A percentile compares a stretch with the other conserved stretches of the same genome.
Evolutionary conservation across 2,888 invertebrate species (phyloP).

Genomic region (Ophonus ardosiacus): DNA sequence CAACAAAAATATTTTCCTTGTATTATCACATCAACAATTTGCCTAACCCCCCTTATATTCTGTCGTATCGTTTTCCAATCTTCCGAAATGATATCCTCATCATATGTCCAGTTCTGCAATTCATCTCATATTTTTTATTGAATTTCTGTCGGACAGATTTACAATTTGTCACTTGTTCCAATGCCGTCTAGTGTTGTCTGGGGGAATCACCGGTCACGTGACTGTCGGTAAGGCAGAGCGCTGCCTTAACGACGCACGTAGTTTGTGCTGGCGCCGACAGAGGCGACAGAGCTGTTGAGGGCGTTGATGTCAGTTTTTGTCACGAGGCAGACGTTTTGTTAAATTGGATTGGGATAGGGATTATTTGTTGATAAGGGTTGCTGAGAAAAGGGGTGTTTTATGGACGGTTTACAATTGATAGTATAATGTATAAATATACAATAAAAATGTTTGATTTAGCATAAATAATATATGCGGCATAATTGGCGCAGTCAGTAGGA

Average conservation of each 20-base stretch:
- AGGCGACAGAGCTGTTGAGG: background rate
- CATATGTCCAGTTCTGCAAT: background rate
- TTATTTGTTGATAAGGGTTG: background rate
- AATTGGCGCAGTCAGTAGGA: too few relatives aligned
- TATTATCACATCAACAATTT: too few relatives aligned
- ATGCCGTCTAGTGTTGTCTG: background rate
- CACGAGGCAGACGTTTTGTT: background rate
- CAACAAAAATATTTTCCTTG: too few relatives aligned
- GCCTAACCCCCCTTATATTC: background rate
- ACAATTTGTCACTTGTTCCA: slow-evolving; percentile 39
- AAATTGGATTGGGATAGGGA: background rate
- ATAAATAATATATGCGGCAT: too few relatives aligned
- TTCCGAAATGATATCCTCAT: background rate
- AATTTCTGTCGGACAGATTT: slow-evolving; percentile 45
- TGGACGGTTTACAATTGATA: background rate
- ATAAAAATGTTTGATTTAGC: too few relatives aligned
- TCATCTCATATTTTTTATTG: slow-evolving; percentile 14
- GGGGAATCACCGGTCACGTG: slow-evolving; percentile 15
- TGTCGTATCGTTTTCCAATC: background rate
- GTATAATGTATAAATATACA: background rate
- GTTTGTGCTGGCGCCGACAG: background rate
- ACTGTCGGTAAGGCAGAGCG: slow-evolving; percentile 12
- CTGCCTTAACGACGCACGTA: slow-evolving; percentile 20
- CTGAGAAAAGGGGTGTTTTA: background rate
- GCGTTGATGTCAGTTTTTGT: slow-evolving; percentile 28